These are phyloP conservation scores for Conchocele bisecta DNA, from an alignment of 2,888 invertebrate species.

Conservation along the genomic window DNA sequence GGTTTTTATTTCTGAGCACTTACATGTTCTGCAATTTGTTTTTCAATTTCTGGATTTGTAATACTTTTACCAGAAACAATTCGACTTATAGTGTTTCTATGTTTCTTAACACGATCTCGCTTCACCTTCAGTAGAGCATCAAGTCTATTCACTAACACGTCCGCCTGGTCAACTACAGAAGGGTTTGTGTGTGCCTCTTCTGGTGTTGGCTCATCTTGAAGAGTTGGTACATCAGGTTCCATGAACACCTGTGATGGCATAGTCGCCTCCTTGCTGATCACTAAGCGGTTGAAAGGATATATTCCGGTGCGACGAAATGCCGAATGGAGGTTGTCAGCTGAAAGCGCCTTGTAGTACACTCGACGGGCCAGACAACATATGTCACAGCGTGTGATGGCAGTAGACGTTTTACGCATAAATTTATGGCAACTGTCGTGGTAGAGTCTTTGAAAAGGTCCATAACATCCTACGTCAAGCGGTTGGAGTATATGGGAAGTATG, in stretches of 20 bases:
- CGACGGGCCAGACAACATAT: constrained; percentile 17
- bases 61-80: too few species aligned
- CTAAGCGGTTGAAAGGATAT: neutral
- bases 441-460: constrained; percentile 23
- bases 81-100: too few species aligned
- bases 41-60: too few species aligned
- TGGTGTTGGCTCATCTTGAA: too few species aligned
- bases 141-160: too few species aligned
- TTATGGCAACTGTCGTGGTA: constrained; percentile 20
- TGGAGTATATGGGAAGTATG: constrained; percentile 25
- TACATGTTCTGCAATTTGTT: too few species aligned
- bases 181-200: too few species aligned
- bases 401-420: neutral
- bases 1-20: too few species aligned
- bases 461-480: constrained; percentile 17
- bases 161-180: too few species aligned
- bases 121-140: too few species aligned
- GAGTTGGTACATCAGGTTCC: too few species aligned
- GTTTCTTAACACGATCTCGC: too few species aligned
- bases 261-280: constrained; percentile 3
- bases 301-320: constrained; percentile 13
- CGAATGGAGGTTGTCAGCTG: constrained; percentile 13
- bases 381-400: constrained; percentile 9
- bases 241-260: neutral
- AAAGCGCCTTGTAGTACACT: neutral